Base-by-base conservation (phyloP, 2,113 vertebrate genomes). In the Peromyscus californicus region DNA sequence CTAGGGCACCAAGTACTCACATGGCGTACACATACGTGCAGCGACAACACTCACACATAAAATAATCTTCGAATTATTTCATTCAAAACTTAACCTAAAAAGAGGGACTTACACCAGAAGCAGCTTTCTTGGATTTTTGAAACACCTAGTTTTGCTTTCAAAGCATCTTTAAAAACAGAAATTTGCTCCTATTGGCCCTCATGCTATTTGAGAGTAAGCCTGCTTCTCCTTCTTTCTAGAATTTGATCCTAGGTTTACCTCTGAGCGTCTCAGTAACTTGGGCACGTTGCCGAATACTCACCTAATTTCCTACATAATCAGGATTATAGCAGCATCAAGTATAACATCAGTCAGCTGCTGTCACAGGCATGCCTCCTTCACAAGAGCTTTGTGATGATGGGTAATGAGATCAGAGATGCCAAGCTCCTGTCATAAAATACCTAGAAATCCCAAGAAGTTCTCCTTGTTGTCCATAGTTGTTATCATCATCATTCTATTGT, bases 91-190 rank as follows among this genome's bases (percentile, higher is more conserved):
- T 75, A 42, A 4, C n/a, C n/a, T 42, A 42, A 24, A 75, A 21
- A 24, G 21, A 21, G 4, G 7, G 17, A 21, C 10, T 21, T 48
- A n/a, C 36, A 19, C 59, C 36, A 87, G 24, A 95, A 92, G 29
- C 17, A 63, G 39, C 11, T 24, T 94, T 26, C 0, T 42, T 48
- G 26, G 69, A 92, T 78, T 90, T 90, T 84, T 51, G 13, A 91
- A 79, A 65, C 36, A 59, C n/a, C 39, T 59, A 78, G 36, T 36
- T 91, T n/a, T 57, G 3, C 54, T 94, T 90, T 59, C 61, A 39
- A 83, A 74, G 15, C 26, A 57, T 48, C 69, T 92, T 89, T 92
- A 42, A 94, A 96, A 96, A 72, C 24, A 78, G 74, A 82, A 57
- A 74, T 85, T 67, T 78, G 79, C 31, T 90, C 17, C 22, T 39